Evolutionary conservation across 1,140 invertebrate species (phyloP).

Genomic region (Agrypnia vestita): DNA sequence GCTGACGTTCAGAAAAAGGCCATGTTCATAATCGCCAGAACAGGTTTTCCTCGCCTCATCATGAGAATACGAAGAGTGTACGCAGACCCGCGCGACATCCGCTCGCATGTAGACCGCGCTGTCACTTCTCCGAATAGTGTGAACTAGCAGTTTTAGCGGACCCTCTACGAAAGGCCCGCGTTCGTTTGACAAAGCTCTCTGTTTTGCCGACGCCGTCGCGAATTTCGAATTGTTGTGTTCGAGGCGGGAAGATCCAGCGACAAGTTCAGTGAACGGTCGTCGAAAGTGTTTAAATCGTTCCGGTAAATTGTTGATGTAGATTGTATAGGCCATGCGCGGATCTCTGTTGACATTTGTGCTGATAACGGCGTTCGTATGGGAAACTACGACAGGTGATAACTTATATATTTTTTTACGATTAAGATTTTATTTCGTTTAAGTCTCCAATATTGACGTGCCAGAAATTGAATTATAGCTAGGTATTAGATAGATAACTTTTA

Average conservation of each 20-base stretch:
- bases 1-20: constrained; percentile 13
- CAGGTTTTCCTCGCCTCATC: constrained; percentile 26
- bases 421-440: no score
- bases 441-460: no score
- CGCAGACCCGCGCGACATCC: not conserved
- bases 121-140: constrained; percentile 19
- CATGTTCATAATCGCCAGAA: not conserved
- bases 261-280: constrained; percentile 3
- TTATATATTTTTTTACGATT: not conserved
- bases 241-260: constrained; percentile 9
- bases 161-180: constrained; percentile 6
- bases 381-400: constrained; percentile 12
- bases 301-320: not conserved
- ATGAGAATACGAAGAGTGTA: not conserved
- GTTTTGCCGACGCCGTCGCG: constrained; percentile 1
- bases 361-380: constrained; percentile 11
- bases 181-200: not conserved
- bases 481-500: no score
- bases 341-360: constrained; percentile 6
- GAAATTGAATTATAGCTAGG: no score
- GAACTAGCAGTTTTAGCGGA: not conserved
- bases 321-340: constrained; percentile 1
- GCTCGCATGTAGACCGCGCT: constrained; percentile 16
- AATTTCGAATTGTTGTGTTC: not conserved
- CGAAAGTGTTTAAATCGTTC: not conserved